Conservation (phyloP, 1,140 invertebrate species). For the Brachionus koreanus region DNA sequence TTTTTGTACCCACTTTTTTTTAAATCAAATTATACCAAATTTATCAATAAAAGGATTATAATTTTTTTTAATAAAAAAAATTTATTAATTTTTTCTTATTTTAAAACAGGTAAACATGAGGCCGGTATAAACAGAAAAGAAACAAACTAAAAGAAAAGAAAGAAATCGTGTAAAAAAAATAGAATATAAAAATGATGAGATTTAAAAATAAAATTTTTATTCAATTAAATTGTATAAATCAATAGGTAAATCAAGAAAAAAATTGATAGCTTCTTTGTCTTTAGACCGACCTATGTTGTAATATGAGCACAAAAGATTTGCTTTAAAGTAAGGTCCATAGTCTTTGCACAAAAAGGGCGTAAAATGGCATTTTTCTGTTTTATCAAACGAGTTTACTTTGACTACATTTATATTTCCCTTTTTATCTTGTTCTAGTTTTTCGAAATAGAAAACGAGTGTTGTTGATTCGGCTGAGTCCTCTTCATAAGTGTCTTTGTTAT, state of each 20-base stretch:
- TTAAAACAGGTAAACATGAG: too few species aligned
- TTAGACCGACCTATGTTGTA: constrained; percentile 20
- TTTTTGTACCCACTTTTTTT: too few species aligned
- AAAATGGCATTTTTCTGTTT: constrained; percentile 24
- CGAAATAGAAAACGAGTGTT: constrained; percentile 30
- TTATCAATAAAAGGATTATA: too few species aligned
- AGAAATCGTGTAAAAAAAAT: too few species aligned
- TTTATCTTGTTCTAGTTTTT: not conserved
- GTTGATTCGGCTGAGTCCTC: constrained; percentile 11
- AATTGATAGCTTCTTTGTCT: not conserved
- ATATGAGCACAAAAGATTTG: constrained; percentile 9
- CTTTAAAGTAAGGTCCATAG: constrained; percentile 40
- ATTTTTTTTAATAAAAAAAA: too few species aligned
- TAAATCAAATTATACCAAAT: not conserved
- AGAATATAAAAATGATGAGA: too few species aligned
- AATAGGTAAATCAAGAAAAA: constrained; percentile 40
- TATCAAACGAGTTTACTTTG: not conserved
- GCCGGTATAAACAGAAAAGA: too few species aligned
- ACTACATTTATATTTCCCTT: constrained; percentile 7
- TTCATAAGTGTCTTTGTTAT: constrained; percentile 41
- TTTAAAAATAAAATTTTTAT: not conserved
- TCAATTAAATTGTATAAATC: constrained; percentile 40
- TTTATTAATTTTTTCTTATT: too few species aligned
- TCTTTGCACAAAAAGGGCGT: not conserved
- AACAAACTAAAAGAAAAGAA: not conserved